Evolutionary conservation across 2,888 invertebrate genomes (phyloP), one percentile per base, ranked within the genome.

Genomic region (Branchellion lobata): DNA sequence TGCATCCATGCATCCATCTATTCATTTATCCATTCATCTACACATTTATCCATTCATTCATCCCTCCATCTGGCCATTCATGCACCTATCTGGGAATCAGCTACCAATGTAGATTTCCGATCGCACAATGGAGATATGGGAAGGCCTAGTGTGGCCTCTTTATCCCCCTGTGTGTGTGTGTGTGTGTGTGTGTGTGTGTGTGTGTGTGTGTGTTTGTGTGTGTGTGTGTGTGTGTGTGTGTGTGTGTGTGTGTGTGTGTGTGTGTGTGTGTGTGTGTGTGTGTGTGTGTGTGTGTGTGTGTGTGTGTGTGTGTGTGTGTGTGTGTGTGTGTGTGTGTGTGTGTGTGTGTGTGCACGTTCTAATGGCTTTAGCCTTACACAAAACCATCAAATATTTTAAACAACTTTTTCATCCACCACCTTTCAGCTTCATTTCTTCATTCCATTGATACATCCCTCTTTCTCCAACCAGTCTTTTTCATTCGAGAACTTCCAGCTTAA

Each of bases 51-150:
- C n/a, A n/a, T n/a, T n/a, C n/a, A n/a, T n/a, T n/a, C n/a, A n/a
- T n/a, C n/a, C n/a, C n/a, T n/a, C n/a, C n/a, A n/a, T n/a, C n/a
- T n/a, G n/a, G n/a, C n/a, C n/a, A n/a, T n/a, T n/a, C n/a, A n/a
- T 78, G 27, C 21, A 90, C 91, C 95, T 85, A 96, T 95, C 89
- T 96, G 96, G 61, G 95, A 95, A 88, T 96, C 94, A 0, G 96
- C 94, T 29, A 96, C 93, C 27, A 94, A 90, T 1, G 95, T 95
- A 85, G 93, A 95, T 87, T 95, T 95, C 83, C 96, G 91, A 88
- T 96, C 96, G 89, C 96, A 96, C 65, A 96, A 90, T 1, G 96
- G 96, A 82, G 95, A 95, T 88, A 94, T 96, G 0, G 95, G 94
- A 73, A 96, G 89, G 0, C 96, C 96, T 68, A 95, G 89, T 81